Evolutionary conservation across 30 jellyfish, hydroid and myxozoan species (phyloP).

Genomic region (Mastigias papua): DNA sequence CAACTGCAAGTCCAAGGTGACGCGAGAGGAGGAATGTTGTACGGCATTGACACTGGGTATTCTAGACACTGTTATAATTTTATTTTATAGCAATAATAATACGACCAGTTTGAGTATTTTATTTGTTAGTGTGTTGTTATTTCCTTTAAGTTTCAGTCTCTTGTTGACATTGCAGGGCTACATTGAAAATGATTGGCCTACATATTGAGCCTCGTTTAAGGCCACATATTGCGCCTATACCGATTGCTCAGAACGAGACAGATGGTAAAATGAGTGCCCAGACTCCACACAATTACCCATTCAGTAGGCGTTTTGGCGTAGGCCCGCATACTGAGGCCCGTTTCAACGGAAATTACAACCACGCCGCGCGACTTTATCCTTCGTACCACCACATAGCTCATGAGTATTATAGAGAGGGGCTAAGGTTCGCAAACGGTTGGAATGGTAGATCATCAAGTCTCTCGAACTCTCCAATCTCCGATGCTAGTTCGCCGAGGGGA

Average conservation of each 20-base stretch:
- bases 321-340: slow-evolving; percentile 30
- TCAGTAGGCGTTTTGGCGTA: slow-evolving; percentile 36
- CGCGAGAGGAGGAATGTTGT: no score
- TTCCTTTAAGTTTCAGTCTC: not conserved
- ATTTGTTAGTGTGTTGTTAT: not conserved
- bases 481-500: slow-evolving; percentile 69
- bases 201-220: slow-evolving; percentile 94
- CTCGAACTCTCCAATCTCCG: slow-evolving; percentile 68
- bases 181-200: slow-evolving; percentile 78
- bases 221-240: slow-evolving; percentile 94
- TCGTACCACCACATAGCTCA: slow-evolving; percentile 36
- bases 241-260: slow-evolving; percentile 72
- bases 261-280: slow-evolving; percentile 42
- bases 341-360: slow-evolving; percentile 1
- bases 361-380: slow-evolving; percentile 22
- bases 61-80: no score
- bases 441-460: slow-evolving; percentile 60
- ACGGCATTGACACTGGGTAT: no score
- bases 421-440: slow-evolving; percentile 50
- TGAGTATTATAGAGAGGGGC: slow-evolving; percentile 57
- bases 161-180: slow-evolving; percentile 22
- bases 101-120: no score
- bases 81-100: no score
- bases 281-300: slow-evolving; percentile 18
- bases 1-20: no score